A percentile compares a stretch with the other conserved stretches of the same genome.
These are phyloP conservation scores for Ceratotherium simum DNA, from an alignment of 2,113 vertebrate genomes.

Conservation along the genomic window DNA sequence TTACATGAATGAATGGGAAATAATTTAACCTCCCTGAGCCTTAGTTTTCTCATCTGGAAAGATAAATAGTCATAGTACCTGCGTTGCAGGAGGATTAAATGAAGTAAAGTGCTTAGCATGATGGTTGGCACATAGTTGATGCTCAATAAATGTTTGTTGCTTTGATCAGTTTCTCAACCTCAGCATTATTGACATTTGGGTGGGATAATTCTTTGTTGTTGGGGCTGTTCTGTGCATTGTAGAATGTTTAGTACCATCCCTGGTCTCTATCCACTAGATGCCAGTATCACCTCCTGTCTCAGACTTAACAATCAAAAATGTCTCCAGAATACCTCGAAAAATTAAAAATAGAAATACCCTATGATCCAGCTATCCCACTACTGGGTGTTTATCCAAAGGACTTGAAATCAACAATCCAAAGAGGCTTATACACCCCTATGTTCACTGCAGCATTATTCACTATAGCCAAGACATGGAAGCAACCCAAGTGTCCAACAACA, in stretches of 20 bases:
- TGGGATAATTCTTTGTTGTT: not conserved
- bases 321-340: not conserved
- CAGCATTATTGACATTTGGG: not conserved
- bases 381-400: too few relatives aligned
- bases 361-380: too few relatives aligned
- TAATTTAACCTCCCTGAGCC: not conserved
- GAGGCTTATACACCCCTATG: too few relatives aligned
- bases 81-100: not conserved
- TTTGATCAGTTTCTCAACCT: not conserved
- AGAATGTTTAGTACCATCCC: not conserved
- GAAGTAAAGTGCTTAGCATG: not conserved
- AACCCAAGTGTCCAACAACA: too few relatives aligned
- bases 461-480: too few relatives aligned
- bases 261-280: not conserved
- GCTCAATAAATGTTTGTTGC: not conserved
- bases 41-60: conserved; percentile 31
- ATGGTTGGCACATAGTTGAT: not conserved
- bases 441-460: too few relatives aligned
- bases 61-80: not conserved
- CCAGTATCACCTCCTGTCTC: not conserved
- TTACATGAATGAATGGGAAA: not conserved
- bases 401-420: too few relatives aligned
- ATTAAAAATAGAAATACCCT: too few relatives aligned
- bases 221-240: not conserved
- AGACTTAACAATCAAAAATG: not conserved